A percentile compares a stretch with the other conserved stretches of the same genome.
These are phyloP conservation scores for Phalera bucephala DNA, from an alignment of 2,888 invertebrate species.

Conservation along the genomic window DNA sequence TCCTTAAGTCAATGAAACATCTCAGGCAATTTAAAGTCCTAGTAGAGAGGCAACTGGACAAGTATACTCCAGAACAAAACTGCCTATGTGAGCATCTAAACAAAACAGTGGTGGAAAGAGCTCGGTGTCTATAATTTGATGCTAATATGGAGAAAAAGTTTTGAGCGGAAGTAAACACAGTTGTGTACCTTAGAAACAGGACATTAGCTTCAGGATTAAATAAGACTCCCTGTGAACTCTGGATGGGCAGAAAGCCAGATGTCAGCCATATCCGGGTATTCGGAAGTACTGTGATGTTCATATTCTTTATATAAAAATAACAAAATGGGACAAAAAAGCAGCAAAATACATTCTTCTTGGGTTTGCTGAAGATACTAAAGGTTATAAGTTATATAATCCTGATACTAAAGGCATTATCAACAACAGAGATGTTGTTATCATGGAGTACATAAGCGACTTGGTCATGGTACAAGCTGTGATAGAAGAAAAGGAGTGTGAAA, in stretches of 20 bases:
- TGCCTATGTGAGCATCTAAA: constrained; percentile 2
- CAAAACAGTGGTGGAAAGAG: constrained; percentile 3
- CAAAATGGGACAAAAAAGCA: constrained; percentile 12
- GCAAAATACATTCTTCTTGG: constrained; percentile 2
- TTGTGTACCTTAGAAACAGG: constrained; percentile 5
- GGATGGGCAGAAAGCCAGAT: constrained; percentile 7
- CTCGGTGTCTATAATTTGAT: constrained; percentile 2
- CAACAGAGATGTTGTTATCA: constrained; percentile 9
- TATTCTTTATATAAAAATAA: constrained; percentile 7
- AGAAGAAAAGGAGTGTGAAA: neutral
- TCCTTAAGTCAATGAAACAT: constrained; percentile 14
- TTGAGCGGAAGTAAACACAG: constrained; percentile 3
- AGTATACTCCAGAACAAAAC: constrained; percentile 6
- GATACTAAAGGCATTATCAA: constrained; percentile 1
- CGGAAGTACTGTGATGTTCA: constrained; percentile 9
- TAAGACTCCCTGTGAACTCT: constrained; percentile 8
- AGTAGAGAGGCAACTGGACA: neutral
- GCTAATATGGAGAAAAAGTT: constrained; percentile 2
- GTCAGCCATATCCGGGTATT: constrained; percentile 8
- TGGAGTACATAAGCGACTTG: constrained; percentile 1
- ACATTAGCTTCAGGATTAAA: neutral
- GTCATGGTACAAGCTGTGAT: neutral
- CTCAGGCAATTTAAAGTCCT: constrained; percentile 4
- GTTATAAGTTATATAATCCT: constrained; percentile 8
- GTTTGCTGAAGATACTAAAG: constrained; percentile 2